Conservation (phyloP, 1,140 invertebrate species). For the Centruroides vittatus region DNA sequence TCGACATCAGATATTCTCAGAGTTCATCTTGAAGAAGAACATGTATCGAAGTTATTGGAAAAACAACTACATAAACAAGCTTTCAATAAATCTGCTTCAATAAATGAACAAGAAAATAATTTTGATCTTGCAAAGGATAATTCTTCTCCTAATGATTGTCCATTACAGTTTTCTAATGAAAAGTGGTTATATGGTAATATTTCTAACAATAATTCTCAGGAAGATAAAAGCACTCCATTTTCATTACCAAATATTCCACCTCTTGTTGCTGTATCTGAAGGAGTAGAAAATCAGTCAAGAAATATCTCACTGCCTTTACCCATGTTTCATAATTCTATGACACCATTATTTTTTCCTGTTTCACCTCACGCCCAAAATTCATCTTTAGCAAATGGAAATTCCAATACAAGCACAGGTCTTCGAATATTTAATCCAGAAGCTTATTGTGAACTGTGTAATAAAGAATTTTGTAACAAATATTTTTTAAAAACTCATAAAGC, state of each 20-base stretch:
- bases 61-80: slow-evolving; percentile 10
- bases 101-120: slow-evolving; percentile 4
- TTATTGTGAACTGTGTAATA: slow-evolving; percentile 52
- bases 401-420: slow-evolving; percentile 28
- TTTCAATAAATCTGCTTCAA: slow-evolving; percentile 3
- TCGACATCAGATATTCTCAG: slow-evolving; percentile 15
- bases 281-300: slow-evolving; percentile 10
- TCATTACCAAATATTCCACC: slow-evolving; percentile 16
- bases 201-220: neutral
- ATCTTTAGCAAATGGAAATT: slow-evolving; percentile 11
- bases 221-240: slow-evolving; percentile 9
- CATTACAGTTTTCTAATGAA: neutral
- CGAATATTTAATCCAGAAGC: slow-evolving; percentile 87
- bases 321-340: slow-evolving; percentile 21
- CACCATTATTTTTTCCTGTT: slow-evolving; percentile 18
- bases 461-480: slow-evolving; percentile 84
- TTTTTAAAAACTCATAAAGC: slow-evolving; percentile 95
- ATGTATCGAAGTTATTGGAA: slow-evolving; percentile 16
- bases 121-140: slow-evolving; percentile 2
- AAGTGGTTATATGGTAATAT: too few species aligned
- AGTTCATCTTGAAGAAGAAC: slow-evolving; percentile 21
- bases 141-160: neutral
- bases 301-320: slow-evolving; percentile 12
- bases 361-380: slow-evolving; percentile 19
- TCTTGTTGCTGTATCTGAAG: slow-evolving; percentile 12